phyloP scores from a whole-genome alignment of 2,113 vertebrate genomes.

The Albula glossodonta region DNA sequence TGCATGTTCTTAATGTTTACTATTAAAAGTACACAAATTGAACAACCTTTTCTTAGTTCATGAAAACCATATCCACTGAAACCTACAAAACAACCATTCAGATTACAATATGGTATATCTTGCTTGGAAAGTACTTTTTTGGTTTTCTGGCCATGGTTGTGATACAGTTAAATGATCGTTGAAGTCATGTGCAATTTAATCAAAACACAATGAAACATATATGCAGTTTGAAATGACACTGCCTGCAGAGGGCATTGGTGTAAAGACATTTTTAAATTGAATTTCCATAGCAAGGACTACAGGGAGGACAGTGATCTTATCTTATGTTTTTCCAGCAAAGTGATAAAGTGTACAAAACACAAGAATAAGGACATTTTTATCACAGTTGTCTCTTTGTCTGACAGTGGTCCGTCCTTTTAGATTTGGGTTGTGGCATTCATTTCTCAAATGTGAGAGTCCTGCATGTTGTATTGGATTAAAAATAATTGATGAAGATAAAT shows the following conservation, averaged over 20 bases:
- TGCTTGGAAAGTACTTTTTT: too few relatives aligned
- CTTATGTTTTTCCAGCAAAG: background rate
- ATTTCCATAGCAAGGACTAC: background rate
- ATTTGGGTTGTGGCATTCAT: background rate
- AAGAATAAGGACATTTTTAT: background rate
- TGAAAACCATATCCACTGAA: too few relatives aligned
- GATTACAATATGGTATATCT: too few relatives aligned
- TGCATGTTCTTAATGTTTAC: too few relatives aligned
- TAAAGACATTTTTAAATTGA: background rate
- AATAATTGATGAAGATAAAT: background rate
- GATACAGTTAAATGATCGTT: too few relatives aligned
- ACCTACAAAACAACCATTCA: too few relatives aligned
- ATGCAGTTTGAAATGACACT: background rate
- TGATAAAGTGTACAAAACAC: background rate
- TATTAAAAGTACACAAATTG: too few relatives aligned
- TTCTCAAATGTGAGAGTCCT: background rate
- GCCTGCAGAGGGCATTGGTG: background rate
- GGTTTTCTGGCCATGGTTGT: too few relatives aligned
- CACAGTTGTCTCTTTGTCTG: too few relatives aligned
- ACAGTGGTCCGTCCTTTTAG: background rate
- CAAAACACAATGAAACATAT: too few relatives aligned
- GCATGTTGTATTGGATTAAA: background rate
- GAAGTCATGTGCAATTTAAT: too few relatives aligned
- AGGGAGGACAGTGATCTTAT: background rate
- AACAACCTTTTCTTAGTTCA: too few relatives aligned